Evolutionary conservation across 2,797 vertebrate species (phyloP).

Genomic region (Staurois parvus): DNA sequence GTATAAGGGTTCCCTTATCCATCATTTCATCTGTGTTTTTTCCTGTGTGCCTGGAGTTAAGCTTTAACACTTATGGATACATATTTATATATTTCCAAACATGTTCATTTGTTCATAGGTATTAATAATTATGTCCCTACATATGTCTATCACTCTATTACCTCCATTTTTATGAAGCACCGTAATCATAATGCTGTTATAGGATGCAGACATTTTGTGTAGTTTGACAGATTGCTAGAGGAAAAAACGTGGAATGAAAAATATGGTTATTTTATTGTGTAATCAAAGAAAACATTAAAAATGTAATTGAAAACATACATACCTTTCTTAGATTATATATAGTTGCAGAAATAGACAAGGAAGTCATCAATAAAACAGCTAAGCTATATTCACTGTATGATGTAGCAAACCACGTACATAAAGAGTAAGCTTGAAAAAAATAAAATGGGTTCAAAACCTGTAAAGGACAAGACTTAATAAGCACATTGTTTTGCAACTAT

Average conservation of each 20-base stretch:
- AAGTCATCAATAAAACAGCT: conserved; percentile 70
- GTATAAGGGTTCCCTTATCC: no score
- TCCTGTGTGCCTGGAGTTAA: no score
- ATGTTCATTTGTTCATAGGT: neutral
- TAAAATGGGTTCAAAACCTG: conserved; percentile 78
- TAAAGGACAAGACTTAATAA: no score
- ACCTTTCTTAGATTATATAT: conserved; percentile 73
- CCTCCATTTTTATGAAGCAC: conserved; percentile 65
- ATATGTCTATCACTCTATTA: conserved; percentile 39
- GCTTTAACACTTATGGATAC: no score
- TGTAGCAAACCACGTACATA: conserved; percentile 70
- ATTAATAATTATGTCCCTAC: neutral
- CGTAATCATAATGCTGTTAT: conserved; percentile 62
- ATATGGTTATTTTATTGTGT: neutral
- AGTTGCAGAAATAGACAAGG: conserved; percentile 70
- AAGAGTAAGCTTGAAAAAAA: conserved; percentile 75
- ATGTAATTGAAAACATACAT: conserved; percentile 41
- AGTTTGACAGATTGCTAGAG: conserved; percentile 71
- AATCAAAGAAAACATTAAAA: no score
- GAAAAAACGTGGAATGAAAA: neutral
- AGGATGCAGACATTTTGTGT: conserved; percentile 65
- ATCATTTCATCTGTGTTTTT: no score
- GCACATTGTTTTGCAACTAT: no score
- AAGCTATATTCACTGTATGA: conserved; percentile 71
- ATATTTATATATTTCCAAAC: no score